These are phyloP conservation scores for Labeo catla DNA, from an alignment of 2,113 vertebrate genomes.

Conservation along the genomic window DNA sequence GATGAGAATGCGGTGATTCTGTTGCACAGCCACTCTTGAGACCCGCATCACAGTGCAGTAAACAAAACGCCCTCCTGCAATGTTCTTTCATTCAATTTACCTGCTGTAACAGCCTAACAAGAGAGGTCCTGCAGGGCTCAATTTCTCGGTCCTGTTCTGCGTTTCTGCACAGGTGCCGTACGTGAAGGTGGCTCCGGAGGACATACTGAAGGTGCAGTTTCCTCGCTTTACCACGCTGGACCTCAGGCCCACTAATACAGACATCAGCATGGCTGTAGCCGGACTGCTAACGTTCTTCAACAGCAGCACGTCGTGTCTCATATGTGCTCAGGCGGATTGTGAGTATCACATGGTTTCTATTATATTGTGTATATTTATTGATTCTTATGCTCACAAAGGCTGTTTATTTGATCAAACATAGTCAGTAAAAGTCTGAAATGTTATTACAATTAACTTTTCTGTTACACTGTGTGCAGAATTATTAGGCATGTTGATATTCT, in stretches of 20 bases:
- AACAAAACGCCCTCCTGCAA: slow-evolving; percentile 54
- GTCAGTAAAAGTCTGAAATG: neutral
- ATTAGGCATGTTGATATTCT: too few relatives aligned
- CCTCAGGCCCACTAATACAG: slow-evolving; percentile 95
- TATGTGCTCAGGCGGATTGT: slow-evolving; percentile 98
- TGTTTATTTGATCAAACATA: neutral
- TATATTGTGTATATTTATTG: slow-evolving; percentile 6
- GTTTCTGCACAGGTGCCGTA: slow-evolving; percentile 86
- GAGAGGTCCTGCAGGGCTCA: slow-evolving; percentile 23
- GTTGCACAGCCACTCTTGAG: slow-evolving; percentile 15
- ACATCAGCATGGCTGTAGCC: slow-evolving; percentile 94
- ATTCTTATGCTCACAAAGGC: too few relatives aligned
- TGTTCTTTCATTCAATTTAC: slow-evolving; percentile 45
- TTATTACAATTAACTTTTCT: too few relatives aligned
- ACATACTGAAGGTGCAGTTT: slow-evolving; percentile 93
- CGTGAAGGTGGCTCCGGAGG: slow-evolving; percentile 96
- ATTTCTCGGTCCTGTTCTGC: slow-evolving; percentile 29
- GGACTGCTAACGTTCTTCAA: slow-evolving; percentile 97
- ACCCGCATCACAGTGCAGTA: slow-evolving; percentile 38
- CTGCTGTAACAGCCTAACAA: slow-evolving; percentile 40
- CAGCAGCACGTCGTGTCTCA: slow-evolving; percentile 95
- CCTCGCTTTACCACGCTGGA: slow-evolving; percentile 96
- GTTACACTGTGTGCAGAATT: too few relatives aligned
- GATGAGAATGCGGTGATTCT: slow-evolving; percentile 38
- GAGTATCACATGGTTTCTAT: slow-evolving; percentile 69